Evolutionary conservation across 2,888 invertebrate genomes (phyloP), one percentile per base, ranked within the genome.

Genomic region (Drosophila lutescens): DNA sequence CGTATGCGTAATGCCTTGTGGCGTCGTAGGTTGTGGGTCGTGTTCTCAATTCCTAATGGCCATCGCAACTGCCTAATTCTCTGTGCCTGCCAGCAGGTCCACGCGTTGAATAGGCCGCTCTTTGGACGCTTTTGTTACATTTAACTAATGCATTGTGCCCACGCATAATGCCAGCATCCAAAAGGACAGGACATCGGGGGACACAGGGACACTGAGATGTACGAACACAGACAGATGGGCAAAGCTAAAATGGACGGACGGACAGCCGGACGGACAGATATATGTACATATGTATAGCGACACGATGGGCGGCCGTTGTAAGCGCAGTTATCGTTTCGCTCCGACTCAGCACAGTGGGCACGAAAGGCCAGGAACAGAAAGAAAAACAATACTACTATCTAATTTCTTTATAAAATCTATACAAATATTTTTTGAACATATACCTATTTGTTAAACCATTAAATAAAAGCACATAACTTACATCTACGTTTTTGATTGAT

Each of bases 61-160:
- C 57, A 71, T n/a, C 51, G 55, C 68, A 53, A 59, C 32, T 54
- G 74, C 69, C 76, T 72, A 79, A 85, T 81, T 81, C 82, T 62
- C 46, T 20, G 74, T 59, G 44, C 38, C 53, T 13, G 68, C 15
- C 61, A 44, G 43, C 60, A 30, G 44, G 44, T 26, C 10, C 17
- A 6, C 30, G 44, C 20, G 47, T 13, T 41, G 62, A 62, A 66
- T 47, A 54, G 68, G 34, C 46, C 44, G 66, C 54, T 67, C 63
- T 60, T 61, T 61, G 81, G 61, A 49, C 51, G 75, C 80, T 74
- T 79, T 80, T 79, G 83, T 77, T 77, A 77, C 80, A 77, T 74
- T 86, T 74, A 65, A 77, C 80, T 86, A 86, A 80, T 86, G 80
- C 83, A 77, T 80, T 83, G 75, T 79, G 63, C 68, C 83, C 66